Percentiles rank a stretch among this genome's conserved stretches.
phyloP scores from a whole-genome alignment of 1,140 invertebrate genomes.

The Drosophila sp. region DNA sequence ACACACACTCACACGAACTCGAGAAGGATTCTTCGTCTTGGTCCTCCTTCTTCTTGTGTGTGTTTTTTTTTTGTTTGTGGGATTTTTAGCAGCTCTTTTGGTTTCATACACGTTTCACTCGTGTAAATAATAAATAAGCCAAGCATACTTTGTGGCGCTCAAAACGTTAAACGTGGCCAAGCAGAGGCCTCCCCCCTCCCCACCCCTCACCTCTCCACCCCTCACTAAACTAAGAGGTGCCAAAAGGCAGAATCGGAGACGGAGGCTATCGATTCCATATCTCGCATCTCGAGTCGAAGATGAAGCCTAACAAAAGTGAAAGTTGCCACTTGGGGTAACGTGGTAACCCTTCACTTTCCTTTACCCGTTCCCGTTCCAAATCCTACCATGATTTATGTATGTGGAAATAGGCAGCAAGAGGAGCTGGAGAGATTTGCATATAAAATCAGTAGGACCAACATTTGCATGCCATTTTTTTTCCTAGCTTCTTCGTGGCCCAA shows the following conservation, averaged over 20 bases:
- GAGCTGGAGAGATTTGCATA: slow-evolving; percentile 58
- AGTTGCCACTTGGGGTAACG: slow-evolving; percentile 68
- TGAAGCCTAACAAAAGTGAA: slow-evolving; percentile 63
- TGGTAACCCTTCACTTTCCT: slow-evolving; percentile 45
- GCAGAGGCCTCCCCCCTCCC: slow-evolving; percentile 1
- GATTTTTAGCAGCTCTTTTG: slow-evolving; percentile 59
- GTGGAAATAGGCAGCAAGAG: not conserved
- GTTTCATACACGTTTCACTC: slow-evolving; percentile 76
- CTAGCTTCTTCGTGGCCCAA: not conserved
- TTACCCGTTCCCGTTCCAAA: not conserved
- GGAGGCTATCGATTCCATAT: slow-evolving; percentile 70
- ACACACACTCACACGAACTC: slow-evolving; percentile 30
- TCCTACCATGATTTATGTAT: slow-evolving; percentile 66
- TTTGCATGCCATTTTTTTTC: slow-evolving; percentile 8
- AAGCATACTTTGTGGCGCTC: slow-evolving; percentile 73
- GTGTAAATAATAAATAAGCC: slow-evolving; percentile 81
- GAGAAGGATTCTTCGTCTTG: slow-evolving; percentile 11
- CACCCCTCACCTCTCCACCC: too few species aligned
- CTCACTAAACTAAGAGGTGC: slow-evolving; percentile 29
- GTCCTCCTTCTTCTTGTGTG: slow-evolving; percentile 19
- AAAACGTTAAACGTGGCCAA: slow-evolving; percentile 57
- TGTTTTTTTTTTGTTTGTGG: slow-evolving; percentile 19
- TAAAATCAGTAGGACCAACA: slow-evolving; percentile 47
- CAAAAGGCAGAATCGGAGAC: slow-evolving; percentile 21
- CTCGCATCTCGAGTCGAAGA: slow-evolving; percentile 48